phyloP scores from a whole-genome alignment of 2,113 vertebrate genomes.

The Chamaea fasciata region DNA sequence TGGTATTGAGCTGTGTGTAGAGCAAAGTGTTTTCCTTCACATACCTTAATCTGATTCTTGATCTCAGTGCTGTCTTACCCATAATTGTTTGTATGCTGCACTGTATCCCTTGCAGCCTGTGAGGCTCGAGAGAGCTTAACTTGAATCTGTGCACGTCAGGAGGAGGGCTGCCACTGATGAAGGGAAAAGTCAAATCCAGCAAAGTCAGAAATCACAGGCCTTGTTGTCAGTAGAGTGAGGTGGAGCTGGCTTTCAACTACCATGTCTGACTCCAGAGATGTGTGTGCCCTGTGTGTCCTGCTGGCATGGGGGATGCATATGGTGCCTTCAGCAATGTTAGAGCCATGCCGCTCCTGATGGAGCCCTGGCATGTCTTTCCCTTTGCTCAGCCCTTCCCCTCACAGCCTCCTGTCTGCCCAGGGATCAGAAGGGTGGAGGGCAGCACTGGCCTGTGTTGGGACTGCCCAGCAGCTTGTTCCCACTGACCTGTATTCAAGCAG shows the following conservation, averaged over 20 bases:
- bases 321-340: not conserved
- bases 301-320: accelerated
- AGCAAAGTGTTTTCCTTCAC: not conserved
- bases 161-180: not conserved
- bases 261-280: not conserved
- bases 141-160: accelerated
- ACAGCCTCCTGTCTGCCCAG: not conserved
- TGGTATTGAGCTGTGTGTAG: not conserved
- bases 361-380: not conserved
- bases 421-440: not conserved
- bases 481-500: not conserved
- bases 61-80: not conserved
- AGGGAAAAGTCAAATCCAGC: not conserved
- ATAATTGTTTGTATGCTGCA: not conserved
- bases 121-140: not conserved
- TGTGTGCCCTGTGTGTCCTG: not conserved
- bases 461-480: not conserved
- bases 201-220: not conserved
- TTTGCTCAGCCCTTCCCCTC: not conserved
- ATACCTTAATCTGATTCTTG: not conserved
- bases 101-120: not conserved
- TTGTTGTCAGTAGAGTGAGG: not conserved
- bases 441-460: not conserved
- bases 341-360: not conserved
- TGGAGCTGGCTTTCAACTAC: not conserved